Conservation (phyloP, 2,797 vertebrate species). For the Amblyopsis hoosieri region DNA sequence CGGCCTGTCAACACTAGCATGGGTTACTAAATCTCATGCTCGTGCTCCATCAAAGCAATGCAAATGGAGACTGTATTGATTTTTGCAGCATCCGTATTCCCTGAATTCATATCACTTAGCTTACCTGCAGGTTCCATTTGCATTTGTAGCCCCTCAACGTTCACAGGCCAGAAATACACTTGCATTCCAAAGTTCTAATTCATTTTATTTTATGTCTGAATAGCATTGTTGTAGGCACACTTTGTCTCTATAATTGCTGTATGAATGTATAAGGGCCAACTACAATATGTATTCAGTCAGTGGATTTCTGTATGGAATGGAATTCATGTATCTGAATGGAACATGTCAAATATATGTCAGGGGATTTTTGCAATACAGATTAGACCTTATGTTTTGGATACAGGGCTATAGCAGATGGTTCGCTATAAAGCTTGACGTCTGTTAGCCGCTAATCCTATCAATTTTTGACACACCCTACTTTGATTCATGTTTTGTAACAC, state of each 20-base stretch:
- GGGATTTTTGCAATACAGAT: conserved; percentile 40
- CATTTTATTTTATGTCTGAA: not conserved
- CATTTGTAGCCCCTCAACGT: conserved; percentile 25
- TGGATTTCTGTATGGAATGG: conserved; percentile 17
- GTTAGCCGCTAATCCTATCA: conserved; percentile 55
- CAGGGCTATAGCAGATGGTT: conserved; percentile 64
- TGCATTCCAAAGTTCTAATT: no score
- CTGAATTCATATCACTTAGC: conserved; percentile 45
- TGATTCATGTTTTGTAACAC: conserved; percentile 32
- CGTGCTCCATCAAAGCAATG: conserved; percentile 69
- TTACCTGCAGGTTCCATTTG: conserved; percentile 40
- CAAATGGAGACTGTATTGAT: conserved; percentile 71
- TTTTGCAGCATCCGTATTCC: conserved; percentile 52
- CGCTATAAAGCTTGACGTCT: conserved; percentile 37
- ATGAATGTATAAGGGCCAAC: not conserved
- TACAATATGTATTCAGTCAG: not conserved
- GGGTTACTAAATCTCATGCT: conserved; percentile 71
- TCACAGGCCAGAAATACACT: not conserved
- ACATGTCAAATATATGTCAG: conserved; percentile 49
- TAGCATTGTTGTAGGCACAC: not conserved
- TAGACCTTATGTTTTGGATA: conserved; percentile 23
- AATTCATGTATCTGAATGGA: conserved; percentile 11
- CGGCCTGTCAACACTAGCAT: conserved; percentile 65
- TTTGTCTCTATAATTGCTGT: not conserved
- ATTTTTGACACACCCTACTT: conserved; percentile 34